phyloP scores from a whole-genome alignment of 2,113 vertebrate genomes.

The Isichthys henryi region DNA sequence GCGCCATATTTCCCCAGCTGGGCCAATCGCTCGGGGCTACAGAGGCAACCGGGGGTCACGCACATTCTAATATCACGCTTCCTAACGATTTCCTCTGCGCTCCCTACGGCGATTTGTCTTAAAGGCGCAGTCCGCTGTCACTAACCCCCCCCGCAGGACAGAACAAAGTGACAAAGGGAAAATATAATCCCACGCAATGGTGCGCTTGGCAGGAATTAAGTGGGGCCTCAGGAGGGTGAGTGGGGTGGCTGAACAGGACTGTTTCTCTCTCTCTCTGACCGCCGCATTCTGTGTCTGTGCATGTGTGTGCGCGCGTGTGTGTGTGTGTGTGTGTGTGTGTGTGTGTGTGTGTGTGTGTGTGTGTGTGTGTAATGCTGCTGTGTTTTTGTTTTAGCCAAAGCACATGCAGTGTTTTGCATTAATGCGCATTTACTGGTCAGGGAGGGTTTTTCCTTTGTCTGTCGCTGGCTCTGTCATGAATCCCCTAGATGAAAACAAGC shows the following conservation, averaged over 20 bases:
- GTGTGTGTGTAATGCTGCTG: conserved; percentile 34
- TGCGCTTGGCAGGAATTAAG: conserved; percentile 49
- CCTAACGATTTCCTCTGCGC: conserved; percentile 51
- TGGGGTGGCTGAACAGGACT: conserved; percentile 1
- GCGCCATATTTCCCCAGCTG: conserved; percentile 57
- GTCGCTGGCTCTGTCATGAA: not conserved
- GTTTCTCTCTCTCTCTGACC: conserved; percentile 31
- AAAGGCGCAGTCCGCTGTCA: conserved; percentile 47
- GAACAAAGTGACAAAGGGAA: conserved; percentile 44
- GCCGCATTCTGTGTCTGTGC: conserved; percentile 35
- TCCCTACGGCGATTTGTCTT: conserved; percentile 45
- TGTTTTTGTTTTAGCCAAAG: not conserved
- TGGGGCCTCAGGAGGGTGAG: conserved; percentile 19
- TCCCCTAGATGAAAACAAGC: not conserved
- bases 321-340: conserved; percentile 41
- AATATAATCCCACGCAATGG: conserved; percentile 47
- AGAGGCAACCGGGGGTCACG: conserved; percentile 48
- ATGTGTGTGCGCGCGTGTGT: conserved; percentile 39
- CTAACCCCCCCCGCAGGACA: conserved; percentile 23
- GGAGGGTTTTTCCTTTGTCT: not conserved
- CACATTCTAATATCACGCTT: conserved; percentile 50
- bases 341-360: conserved; percentile 36
- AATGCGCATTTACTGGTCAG: not conserved
- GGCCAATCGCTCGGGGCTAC: conserved; percentile 44
- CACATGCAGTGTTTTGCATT: not conserved